phyloP scores from a whole-genome alignment of 2,888 invertebrate species.

The Eupithecia subumbrata region DNA sequence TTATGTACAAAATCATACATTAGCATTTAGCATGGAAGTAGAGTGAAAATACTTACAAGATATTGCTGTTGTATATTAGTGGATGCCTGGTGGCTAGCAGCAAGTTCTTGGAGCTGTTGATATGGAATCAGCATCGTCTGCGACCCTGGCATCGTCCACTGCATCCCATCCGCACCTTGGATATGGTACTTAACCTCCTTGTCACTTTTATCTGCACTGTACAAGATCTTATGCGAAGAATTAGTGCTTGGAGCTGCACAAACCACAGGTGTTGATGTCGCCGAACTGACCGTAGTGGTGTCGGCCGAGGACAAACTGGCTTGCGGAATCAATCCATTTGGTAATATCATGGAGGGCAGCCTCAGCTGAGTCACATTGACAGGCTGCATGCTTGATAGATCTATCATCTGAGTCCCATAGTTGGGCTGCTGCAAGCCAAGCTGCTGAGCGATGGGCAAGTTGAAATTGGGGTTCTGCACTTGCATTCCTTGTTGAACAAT shows the following conservation, averaged over 20 bases:
- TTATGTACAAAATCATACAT: no score
- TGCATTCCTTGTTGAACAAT: slow-evolving; percentile 78
- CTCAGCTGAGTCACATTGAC: slow-evolving; percentile 76
- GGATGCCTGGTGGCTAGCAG: slow-evolving; percentile 67
- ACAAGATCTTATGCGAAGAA: slow-evolving; percentile 75
- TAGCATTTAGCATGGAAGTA: not conserved
- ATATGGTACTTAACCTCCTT: slow-evolving; percentile 79
- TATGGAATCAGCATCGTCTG: slow-evolving; percentile 81
- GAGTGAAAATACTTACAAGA: slow-evolving; percentile 66
- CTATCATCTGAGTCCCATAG: slow-evolving; percentile 76
- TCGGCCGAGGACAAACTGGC: slow-evolving; percentile 70
- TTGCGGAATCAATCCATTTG: slow-evolving; percentile 75
- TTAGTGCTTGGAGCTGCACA: slow-evolving; percentile 77
- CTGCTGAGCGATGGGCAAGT: slow-evolving; percentile 70
- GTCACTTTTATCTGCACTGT: slow-evolving; percentile 77
- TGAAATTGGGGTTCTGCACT: slow-evolving; percentile 75
- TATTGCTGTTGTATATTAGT: slow-evolving; percentile 75
- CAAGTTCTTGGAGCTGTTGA: slow-evolving; percentile 75
- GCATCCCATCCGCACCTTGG: slow-evolving; percentile 75
- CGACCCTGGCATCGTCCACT: slow-evolving; percentile 77
- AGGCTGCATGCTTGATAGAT: slow-evolving; percentile 77
- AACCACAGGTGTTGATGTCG: slow-evolving; percentile 74
- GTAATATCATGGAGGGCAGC: slow-evolving; percentile 76
- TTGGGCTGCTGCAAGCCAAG: slow-evolving; percentile 73
- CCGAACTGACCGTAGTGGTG: slow-evolving; percentile 76